Evolutionary conservation across 2,113 vertebrate genomes (phyloP), one percentile per base, ranked within the genome.

Genomic region (Verasper variegatus): DNA sequence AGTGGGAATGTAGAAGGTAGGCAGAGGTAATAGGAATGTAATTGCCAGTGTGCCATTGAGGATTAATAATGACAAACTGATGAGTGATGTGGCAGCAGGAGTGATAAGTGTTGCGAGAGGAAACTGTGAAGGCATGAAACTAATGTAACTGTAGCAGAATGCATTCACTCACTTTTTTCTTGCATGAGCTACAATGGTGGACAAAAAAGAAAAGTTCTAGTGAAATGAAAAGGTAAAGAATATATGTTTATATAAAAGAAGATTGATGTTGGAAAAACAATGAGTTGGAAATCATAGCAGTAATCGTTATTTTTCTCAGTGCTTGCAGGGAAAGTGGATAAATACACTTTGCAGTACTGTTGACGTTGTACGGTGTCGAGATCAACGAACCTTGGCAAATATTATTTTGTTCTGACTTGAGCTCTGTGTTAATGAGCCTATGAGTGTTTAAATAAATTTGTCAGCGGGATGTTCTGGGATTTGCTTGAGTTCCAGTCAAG

Each of bases 41-140:
- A 85, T 80, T 82, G 66, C 72, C 56, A 51, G 35, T 74, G 73
- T 49, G 82, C 74, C 49, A 27, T 4, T 37, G 82, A 79, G 78
- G 40, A 76, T 78, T 61, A 69, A 69, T 67, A 68, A 81, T 65
- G 35, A 76, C 60, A 80, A 72, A 21, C 11, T 24, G 23, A 71
- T 35, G 35, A 68, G 42, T 59, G 14, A 65, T 65, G 13, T 31
- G 17, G n/a, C 20, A 58, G 8, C 68, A 61, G 35, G 37, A 42
- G 24, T 35, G n/a, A 51, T 52, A 26, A 24, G 26, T 24, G 26
- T 15, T 5, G 61, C 58, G 69, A 26, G 13, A 67, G 15, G 60
- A 65, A 74, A 63, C 17, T 69, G 72, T n/a, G 40, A 74, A 8
- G 20, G 8, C 47, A 57, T 3, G 1, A 42, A 37, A 20, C 63